Percentiles rank a stretch among this genome's conserved stretches.
Evolutionary conservation across 2,113 vertebrate genomes (phyloP).

Genomic region (Austrofundulus limnaeus): DNA sequence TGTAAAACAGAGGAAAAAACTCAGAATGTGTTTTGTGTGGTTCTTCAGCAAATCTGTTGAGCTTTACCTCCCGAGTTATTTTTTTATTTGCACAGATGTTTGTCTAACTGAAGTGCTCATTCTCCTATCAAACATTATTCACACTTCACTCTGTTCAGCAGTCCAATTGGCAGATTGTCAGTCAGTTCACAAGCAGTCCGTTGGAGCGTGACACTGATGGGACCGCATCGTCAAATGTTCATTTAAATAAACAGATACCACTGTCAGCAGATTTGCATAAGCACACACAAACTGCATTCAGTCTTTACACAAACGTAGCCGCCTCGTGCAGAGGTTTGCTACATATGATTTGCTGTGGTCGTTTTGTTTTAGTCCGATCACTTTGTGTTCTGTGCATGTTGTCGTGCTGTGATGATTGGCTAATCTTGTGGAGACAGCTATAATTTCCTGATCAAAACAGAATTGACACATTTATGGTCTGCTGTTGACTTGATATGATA

Average conservation of each 20-base stretch:
- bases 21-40: constrained; percentile 15
- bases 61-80: constrained; percentile 21
- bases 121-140: constrained; percentile 33
- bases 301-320: constrained; percentile 22
- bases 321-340: constrained; percentile 31
- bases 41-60: constrained; percentile 16
- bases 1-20: background rate
- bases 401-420: constrained; percentile 55
- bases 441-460: constrained; percentile 39
- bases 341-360: constrained; percentile 24
- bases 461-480: constrained; percentile 17
- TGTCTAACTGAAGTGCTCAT: constrained; percentile 43
- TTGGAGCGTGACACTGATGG: constrained; percentile 43
- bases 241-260: constrained; percentile 60
- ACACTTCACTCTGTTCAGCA: constrained; percentile 39
- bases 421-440: constrained; percentile 37
- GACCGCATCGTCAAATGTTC: constrained; percentile 28
- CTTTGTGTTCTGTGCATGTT: constrained; percentile 53
- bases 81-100: constrained; percentile 48
- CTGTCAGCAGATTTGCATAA: constrained; percentile 52
- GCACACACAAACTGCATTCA: constrained; percentile 31
- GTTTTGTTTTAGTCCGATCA: constrained; percentile 1
- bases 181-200: constrained; percentile 44
- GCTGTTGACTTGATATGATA: constrained; percentile 10
- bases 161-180: constrained; percentile 53